Base-by-base conservation (phyloP, 2,888 invertebrate genomes). In the Monoplex corrugatus region DNA sequence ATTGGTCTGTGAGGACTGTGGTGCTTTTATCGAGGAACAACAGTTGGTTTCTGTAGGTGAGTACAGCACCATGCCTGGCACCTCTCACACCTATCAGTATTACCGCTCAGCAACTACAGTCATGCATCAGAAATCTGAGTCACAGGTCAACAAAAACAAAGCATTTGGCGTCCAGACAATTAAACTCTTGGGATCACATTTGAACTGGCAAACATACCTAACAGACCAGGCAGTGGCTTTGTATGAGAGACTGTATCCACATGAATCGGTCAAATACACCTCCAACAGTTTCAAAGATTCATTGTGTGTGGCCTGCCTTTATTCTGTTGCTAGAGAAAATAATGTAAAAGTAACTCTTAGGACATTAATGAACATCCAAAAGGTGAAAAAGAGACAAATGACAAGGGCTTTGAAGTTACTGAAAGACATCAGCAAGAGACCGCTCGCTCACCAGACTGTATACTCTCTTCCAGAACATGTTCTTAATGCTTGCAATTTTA, bases 261-360 rank as follows among this genome's bases (percentile, higher is more conserved):
- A 68, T 23, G 43, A 83, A 32, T 6, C 10, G 35, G 28, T 88
- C 13, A 63, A 82, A 40, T 3, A 28, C 8, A 43, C 44, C 8
- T 32, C 32, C 43, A 88, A 40, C 38, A 5, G 8, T 32, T 35
- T 83, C 8, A 88, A 88, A 32, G 88, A 83, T 44, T 44, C 88
- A 1, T 40, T 88, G n/a, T 82, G 88, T 32, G 83, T 82, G 23
- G 50, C 50, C 19, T 88, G 88, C 23, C 68, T 82, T 57, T 88
- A 88, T 45, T 44, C 57, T 72, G 45, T 72, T 40, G 88, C 88
- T 68, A 88, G 83, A 68, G 83, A 88, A n/a, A 82, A 88, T 38
- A 40, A 32, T 0, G 72, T 63, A 8, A 57, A 83, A 16, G 44
- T 88, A 0, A 88, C 88, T 13, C 35, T 88, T 19, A 88, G 83